A percentile compares a stretch with the other conserved stretches of the same genome.
These are phyloP conservation scores for Neolamprologus caudopunctatus DNA, from an alignment of 2,113 vertebrate species.

Conservation along the genomic window DNA sequence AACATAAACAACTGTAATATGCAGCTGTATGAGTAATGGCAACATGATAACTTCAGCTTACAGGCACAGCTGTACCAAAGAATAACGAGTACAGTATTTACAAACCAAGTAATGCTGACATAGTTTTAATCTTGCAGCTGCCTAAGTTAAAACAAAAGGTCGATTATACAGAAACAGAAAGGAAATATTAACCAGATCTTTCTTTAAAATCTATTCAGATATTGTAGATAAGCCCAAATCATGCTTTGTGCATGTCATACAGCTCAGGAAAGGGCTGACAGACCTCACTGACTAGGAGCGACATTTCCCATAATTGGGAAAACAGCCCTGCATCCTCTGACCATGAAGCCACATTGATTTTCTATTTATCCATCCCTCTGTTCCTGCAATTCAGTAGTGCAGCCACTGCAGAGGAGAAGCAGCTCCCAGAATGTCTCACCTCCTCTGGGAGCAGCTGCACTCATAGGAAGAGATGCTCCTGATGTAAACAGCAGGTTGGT, in stretches of 20 bases:
- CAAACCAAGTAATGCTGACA: not conserved
- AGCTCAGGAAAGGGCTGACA: not conserved
- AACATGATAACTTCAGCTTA: not conserved
- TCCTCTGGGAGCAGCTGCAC: constrained; percentile 29
- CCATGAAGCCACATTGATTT: constrained; percentile 39
- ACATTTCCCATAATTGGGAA: constrained; percentile 39
- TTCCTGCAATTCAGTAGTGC: not conserved
- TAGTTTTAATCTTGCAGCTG: not conserved
- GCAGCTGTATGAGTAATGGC: not conserved
- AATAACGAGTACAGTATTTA: not conserved
- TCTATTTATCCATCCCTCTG: constrained; percentile 31
- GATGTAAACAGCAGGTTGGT: not conserved
- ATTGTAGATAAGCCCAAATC: not conserved
- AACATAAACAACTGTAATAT: not conserved
- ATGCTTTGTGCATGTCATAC: not conserved
- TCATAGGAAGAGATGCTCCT: not conserved
- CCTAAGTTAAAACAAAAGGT: not conserved
- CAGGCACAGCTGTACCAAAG: not conserved
- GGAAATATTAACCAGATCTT: not conserved
- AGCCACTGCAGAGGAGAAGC: not conserved
- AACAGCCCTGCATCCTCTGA: constrained; percentile 31
- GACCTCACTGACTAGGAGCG: not conserved
- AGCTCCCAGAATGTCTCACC: not conserved
- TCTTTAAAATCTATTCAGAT: not conserved
- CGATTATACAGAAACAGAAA: not conserved